Conservation (phyloP, 2,888 invertebrate genomes). For the Resseliella maxima region DNA sequence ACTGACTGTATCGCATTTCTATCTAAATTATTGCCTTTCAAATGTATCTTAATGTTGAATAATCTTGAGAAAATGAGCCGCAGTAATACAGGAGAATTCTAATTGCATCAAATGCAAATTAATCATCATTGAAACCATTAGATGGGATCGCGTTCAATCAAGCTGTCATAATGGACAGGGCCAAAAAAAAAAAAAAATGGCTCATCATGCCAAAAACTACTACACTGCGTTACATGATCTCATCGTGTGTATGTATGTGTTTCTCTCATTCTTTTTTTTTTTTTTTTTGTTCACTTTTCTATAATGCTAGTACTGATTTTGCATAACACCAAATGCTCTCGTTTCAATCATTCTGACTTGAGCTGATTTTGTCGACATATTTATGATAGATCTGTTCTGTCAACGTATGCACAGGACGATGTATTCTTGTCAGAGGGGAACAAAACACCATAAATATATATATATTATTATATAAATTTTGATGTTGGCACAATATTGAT, state of each 20-base stretch:
- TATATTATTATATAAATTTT: slow-evolving; percentile 27
- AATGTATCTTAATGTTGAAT: slow-evolving; percentile 9
- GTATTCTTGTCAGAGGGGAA: neutral
- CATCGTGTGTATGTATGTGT: neutral
- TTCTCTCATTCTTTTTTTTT: neutral
- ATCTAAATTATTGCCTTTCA: neutral
- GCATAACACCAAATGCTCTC: neutral
- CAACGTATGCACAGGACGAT: neutral
- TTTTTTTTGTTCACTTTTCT: neutral
- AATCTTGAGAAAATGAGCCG: slow-evolving; percentile 1
- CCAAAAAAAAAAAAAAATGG: neutral
- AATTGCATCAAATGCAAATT: slow-evolving; percentile 53
- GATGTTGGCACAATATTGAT: slow-evolving; percentile 24
- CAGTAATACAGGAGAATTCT: neutral
- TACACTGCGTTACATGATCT: neutral
- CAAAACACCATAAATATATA: neutral
- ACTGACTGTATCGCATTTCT: neutral
- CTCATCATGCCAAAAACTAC: slow-evolving; percentile 44
- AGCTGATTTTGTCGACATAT: slow-evolving; percentile 36
- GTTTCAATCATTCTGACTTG: slow-evolving; percentile 12
- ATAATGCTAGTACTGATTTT: neutral
- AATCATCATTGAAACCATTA: slow-evolving; percentile 38
- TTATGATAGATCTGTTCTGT: slow-evolving; percentile 51
- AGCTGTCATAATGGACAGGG: neutral
- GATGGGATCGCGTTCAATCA: slow-evolving; percentile 34